These are phyloP conservation scores for Cryptocheilus praepositus DNA, from an alignment of 2,888 invertebrate genomes.

Conservation along the genomic window DNA sequence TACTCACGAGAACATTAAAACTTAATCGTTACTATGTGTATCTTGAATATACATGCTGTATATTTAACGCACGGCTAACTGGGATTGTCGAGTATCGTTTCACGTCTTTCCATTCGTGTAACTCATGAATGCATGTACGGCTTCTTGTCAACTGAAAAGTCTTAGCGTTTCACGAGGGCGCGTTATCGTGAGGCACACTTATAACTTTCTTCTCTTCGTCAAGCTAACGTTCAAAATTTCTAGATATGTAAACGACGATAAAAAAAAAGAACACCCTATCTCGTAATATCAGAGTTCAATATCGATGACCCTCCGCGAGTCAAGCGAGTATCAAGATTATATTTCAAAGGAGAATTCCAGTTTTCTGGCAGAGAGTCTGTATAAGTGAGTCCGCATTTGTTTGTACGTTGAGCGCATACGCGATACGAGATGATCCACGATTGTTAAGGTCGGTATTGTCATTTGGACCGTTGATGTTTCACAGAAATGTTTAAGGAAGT, in stretches of 20 bases:
- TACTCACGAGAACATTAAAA: conserved; percentile 2
- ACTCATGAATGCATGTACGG: too few species aligned
- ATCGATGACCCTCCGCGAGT: background rate
- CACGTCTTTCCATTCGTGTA: too few species aligned
- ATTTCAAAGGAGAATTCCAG: too few species aligned
- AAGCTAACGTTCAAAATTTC: background rate
- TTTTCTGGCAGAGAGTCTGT: too few species aligned
- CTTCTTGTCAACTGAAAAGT: too few species aligned
- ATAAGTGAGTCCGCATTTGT: too few species aligned
- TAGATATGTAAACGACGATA: conserved; percentile 7
- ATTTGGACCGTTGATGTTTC: too few species aligned
- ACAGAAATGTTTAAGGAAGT: background rate
- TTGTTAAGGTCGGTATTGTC: background rate
- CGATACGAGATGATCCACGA: background rate
- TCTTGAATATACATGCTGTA: conserved; percentile 21
- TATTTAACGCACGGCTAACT: conserved; percentile 6
- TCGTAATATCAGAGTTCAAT: background rate
- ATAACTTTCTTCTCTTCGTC: background rate
- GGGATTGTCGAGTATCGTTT: background rate
- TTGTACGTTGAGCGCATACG: background rate
- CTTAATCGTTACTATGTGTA: conserved; percentile 22
- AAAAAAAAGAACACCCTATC: background rate
- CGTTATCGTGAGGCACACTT: background rate
- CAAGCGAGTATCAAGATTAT: too few species aligned
- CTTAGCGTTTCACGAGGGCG: too few species aligned